A percentile compares a stretch with the other conserved stretches of the same genome.
Evolutionary conservation across 2,113 vertebrate genomes (phyloP).

Genomic region (Cyphomyrus plagiostoma): DNA sequence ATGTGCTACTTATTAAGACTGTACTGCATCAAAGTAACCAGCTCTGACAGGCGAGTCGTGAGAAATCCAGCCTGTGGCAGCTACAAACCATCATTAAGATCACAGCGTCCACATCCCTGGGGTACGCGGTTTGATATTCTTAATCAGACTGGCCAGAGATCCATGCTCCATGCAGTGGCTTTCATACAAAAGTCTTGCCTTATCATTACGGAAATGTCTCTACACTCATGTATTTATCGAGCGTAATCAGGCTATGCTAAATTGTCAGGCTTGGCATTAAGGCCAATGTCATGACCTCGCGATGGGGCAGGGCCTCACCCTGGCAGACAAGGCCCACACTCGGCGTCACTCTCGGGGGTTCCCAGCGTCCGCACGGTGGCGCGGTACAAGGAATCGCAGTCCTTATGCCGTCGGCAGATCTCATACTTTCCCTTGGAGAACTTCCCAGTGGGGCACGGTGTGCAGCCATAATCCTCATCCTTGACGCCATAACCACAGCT

Average conservation of each 20-base stretch:
- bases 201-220: not conserved
- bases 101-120: not conserved
- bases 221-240: not conserved
- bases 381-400: conserved; percentile 86
- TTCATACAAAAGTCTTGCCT: not conserved
- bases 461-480: conserved; percentile 83
- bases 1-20: not conserved
- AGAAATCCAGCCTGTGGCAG: not conserved
- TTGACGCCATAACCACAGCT: conserved; percentile 84
- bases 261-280: not conserved
- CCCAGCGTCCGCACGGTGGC: conserved; percentile 78
- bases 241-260: not conserved
- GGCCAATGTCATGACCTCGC: not conserved
- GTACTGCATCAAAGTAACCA: not conserved
- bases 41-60: not conserved
- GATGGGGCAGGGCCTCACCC: conserved; percentile 64
- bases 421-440: conserved; percentile 95
- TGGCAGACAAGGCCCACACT: conserved; percentile 87
- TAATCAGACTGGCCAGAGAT: not conserved
- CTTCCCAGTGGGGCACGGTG: conserved; percentile 81
- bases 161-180: not conserved
- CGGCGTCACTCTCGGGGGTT: conserved; percentile 81
- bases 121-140: not conserved
- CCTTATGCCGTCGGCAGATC: conserved; percentile 91
- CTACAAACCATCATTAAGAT: not conserved